phyloP scores from a whole-genome alignment of 2,797 vertebrate species.

The Anguilla obscura region DNA sequence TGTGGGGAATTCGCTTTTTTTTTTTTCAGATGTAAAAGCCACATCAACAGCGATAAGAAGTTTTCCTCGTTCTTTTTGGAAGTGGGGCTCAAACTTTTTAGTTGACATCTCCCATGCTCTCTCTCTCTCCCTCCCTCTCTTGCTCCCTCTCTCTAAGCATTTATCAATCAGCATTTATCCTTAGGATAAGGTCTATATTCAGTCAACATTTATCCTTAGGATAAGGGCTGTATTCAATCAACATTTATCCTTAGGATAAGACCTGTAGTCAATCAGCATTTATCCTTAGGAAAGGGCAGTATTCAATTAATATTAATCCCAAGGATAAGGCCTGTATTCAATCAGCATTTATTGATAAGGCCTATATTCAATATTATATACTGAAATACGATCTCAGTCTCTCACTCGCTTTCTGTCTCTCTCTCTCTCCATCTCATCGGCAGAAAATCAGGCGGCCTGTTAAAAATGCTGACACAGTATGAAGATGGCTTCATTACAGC shows the following conservation, averaged over 20 bases:
- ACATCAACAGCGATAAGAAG: slow-evolving; percentile 65
- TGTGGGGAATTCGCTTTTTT: slow-evolving; percentile 56
- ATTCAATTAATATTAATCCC: too few relatives aligned
- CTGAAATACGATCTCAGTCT: not conserved
- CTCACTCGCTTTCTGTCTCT: not conserved
- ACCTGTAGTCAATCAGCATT: not conserved
- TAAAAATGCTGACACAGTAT: not conserved
- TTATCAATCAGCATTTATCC: not conserved
- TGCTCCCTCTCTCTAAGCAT: not conserved
- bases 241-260: too few relatives aligned
- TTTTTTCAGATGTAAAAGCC: slow-evolving; percentile 50
- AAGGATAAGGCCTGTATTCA: not conserved
- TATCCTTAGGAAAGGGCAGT: not conserved
- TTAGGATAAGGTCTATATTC: too few relatives aligned
- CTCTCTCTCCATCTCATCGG: not conserved
- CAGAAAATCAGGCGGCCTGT: not conserved
- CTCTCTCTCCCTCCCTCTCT: not conserved
- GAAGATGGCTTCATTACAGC: not conserved
- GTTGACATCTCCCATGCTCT: slow-evolving; percentile 42
- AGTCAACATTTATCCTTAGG: too few relatives aligned
- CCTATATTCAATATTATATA: too few relatives aligned
- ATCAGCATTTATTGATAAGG: not conserved
- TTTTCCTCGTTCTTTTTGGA: slow-evolving; percentile 50
- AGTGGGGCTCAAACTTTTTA: slow-evolving; percentile 43
- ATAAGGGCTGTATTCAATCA: too few relatives aligned